Evolutionary conservation across 2,113 vertebrate species (phyloP).

Genomic region (Archilochus colubris): DNA sequence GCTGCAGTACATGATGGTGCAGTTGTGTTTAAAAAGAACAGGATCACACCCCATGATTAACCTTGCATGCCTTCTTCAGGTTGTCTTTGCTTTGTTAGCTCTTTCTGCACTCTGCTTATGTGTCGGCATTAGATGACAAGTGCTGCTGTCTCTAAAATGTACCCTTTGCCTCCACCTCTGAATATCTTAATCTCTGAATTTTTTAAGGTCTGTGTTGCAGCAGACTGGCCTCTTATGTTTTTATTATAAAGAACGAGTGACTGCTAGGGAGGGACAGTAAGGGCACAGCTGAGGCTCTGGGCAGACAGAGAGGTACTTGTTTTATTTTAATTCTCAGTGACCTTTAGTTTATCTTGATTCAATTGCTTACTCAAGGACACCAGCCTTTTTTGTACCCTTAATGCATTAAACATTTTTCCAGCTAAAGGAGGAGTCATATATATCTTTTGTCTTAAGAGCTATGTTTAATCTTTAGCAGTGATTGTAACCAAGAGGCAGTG

Average conservation of each 20-base stretch:
- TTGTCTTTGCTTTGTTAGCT: neutral
- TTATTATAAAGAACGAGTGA: neutral
- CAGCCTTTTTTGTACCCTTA: neutral
- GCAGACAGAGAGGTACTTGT: neutral
- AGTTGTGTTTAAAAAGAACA: neutral
- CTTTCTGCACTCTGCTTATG: neutral
- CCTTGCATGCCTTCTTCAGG: neutral
- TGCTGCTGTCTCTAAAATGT: neutral
- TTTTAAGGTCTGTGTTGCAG: neutral
- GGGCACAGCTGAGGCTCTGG: neutral
- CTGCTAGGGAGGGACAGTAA: neutral
- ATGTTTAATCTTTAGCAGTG: neutral
- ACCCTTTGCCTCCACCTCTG: neutral
- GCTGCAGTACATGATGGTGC: neutral
- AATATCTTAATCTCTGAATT: neutral
- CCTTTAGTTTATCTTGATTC: conserved; percentile 12
- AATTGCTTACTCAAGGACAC: neutral
- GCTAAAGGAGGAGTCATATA: neutral
- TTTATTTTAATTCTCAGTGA: conserved; percentile 11
- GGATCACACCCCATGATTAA: neutral
- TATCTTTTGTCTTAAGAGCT: neutral
- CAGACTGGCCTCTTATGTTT: neutral
- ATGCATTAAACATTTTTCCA: conserved; percentile 13
- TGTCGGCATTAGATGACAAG: neutral
- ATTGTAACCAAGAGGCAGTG: neutral